Evolutionary conservation across 2,888 invertebrate genomes (phyloP).

Genomic region (Lycaena phlaeas): DNA sequence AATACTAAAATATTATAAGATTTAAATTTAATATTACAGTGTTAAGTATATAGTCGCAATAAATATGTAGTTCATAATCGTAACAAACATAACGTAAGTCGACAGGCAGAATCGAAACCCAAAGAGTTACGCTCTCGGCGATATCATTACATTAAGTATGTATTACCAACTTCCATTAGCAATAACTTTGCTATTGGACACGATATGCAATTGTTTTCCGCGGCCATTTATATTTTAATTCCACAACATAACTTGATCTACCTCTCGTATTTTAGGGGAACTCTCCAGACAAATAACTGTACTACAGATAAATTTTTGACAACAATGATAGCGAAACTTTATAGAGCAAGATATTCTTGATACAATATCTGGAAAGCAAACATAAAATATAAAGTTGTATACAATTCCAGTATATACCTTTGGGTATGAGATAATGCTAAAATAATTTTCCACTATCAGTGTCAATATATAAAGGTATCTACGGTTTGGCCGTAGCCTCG

Average conservation of each 20-base stretch:
- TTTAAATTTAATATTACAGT: too few species aligned
- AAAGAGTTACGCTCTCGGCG: slow-evolving; percentile 34
- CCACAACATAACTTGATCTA: not conserved
- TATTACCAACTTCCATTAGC: slow-evolving; percentile 52
- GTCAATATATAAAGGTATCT: slow-evolving; percentile 5
- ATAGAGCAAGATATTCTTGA: slow-evolving; percentile 1
- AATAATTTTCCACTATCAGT: slow-evolving; percentile 6
- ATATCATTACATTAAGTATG: slow-evolving; percentile 42
- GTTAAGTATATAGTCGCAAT: too few species aligned
- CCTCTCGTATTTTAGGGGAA: not conserved
- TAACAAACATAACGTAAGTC: slow-evolving; percentile 24
- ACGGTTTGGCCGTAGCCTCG: slow-evolving; percentile 5
- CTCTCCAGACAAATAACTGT: not conserved
- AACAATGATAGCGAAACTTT: slow-evolving; percentile 1
- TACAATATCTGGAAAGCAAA: not conserved
- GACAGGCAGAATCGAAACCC: slow-evolving; percentile 28
- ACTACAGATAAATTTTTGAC: slow-evolving; percentile 1
- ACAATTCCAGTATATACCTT: not conserved
- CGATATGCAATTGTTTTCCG: slow-evolving; percentile 23
- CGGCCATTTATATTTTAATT: slow-evolving; percentile 11
- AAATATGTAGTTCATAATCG: slow-evolving; percentile 19
- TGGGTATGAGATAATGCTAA: not conserved
- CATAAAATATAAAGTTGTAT: not conserved
- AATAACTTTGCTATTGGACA: slow-evolving; percentile 43
- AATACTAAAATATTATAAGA: too few species aligned